Conservation (phyloP, 1,140 invertebrate species). For the Leptopilina boulardi region DNA sequence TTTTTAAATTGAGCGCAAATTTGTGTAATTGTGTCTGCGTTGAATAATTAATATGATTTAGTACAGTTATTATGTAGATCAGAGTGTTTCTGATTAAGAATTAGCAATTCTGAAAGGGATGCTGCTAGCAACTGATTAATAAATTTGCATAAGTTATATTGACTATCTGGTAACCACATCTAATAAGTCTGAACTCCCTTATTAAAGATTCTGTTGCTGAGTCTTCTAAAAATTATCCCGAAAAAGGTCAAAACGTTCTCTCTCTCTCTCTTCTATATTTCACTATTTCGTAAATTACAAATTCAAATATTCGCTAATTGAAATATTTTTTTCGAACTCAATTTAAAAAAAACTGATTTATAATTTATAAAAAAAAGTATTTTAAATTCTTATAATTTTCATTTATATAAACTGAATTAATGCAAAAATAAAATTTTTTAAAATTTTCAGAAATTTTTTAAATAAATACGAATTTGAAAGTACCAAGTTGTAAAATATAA, state of each 20-base stretch:
- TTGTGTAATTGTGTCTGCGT: neutral
- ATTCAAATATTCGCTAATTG: too few species aligned
- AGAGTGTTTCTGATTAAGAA: slow-evolving; percentile 14
- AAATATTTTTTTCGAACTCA: too few species aligned
- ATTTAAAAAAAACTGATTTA: too few species aligned
- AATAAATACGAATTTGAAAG: too few species aligned
- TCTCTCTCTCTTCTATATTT: neutral
- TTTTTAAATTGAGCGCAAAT: neutral
- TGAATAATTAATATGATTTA: slow-evolving; percentile 11
- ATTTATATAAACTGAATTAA: too few species aligned
- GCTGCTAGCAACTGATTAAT: slow-evolving; percentile 13
- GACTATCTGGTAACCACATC: slow-evolving; percentile 12
- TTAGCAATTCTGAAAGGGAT: slow-evolving; percentile 17
- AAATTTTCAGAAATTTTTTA: too few species aligned
- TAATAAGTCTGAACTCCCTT: slow-evolving; percentile 10
- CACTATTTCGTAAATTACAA: too few species aligned
- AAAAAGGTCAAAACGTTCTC: neutral
- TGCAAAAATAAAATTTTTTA: too few species aligned
- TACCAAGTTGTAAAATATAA: neutral
- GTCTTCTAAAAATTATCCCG: neutral
- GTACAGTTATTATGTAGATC: slow-evolving; percentile 5
- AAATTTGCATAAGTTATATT: slow-evolving; percentile 18
- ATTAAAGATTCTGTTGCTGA: neutral
- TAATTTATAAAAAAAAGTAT: too few species aligned
- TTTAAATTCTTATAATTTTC: too few species aligned